phyloP scores from a whole-genome alignment of 2,888 invertebrate genomes.

The Mongoloraphidia duomilia region DNA sequence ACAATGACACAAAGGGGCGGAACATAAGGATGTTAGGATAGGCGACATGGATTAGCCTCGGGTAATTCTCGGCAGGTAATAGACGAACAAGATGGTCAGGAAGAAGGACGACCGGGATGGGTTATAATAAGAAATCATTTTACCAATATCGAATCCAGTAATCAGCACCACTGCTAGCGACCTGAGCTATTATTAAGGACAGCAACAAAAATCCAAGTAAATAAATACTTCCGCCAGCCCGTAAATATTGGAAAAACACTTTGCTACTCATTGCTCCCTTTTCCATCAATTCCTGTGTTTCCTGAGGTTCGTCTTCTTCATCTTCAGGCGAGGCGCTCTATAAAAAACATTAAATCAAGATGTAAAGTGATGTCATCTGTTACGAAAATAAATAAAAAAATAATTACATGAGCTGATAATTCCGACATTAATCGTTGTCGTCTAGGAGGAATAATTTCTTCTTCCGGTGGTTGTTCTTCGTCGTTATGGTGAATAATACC shows the following conservation, averaged over 20 bases:
- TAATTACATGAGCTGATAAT: conserved; percentile 1
- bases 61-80: too few relatives aligned
- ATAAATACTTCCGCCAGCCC: conserved; percentile 46
- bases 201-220: conserved; percentile 38
- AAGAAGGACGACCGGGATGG: too few relatives aligned
- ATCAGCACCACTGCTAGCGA: conserved; percentile 54
- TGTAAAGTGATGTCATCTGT: neutral
- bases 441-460: conserved; percentile 15
- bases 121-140: conserved; percentile 13
- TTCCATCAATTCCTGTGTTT: conserved; percentile 49
- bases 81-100: too few relatives aligned
- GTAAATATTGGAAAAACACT: conserved; percentile 54
- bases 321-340: conserved; percentile 28
- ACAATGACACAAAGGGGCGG: too few relatives aligned
- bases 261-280: conserved; percentile 46
- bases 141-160: conserved; percentile 69
- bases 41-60: too few relatives aligned
- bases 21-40: too few relatives aligned
- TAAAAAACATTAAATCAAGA: conserved; percentile 19
- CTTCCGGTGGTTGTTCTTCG: conserved; percentile 23
- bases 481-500: conserved; percentile 30
- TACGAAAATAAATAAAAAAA: neutral
- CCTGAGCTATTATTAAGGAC: conserved; percentile 49
- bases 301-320: conserved; percentile 35
- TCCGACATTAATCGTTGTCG: conserved; percentile 6